phyloP scores from a whole-genome alignment of 2,888 invertebrate species.

The Tetanocera ferruginea region DNA sequence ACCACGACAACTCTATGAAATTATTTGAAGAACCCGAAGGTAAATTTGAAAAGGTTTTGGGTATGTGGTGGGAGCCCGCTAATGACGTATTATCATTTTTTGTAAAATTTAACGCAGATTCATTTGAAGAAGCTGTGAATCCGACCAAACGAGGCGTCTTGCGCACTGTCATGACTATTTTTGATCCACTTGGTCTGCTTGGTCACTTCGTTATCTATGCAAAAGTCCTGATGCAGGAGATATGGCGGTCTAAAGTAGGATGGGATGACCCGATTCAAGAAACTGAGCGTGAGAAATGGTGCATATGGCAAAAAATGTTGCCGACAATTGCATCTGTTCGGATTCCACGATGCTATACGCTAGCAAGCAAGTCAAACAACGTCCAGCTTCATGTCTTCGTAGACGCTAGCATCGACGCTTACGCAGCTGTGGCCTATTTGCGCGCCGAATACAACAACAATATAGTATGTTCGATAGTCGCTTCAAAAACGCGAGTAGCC shows the following conservation, averaged over 20 bases:
- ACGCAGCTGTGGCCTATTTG: constrained; percentile 20
- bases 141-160: constrained; percentile 44
- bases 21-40: constrained; percentile 51
- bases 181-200: constrained; percentile 18
- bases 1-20: constrained; percentile 33
- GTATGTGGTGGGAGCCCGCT: no score
- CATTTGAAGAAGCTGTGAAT: neutral
- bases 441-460: neutral
- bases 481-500: constrained; percentile 32
- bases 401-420: constrained; percentile 14
- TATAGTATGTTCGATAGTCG: no score
- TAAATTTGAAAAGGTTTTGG: no score
- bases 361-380: no score
- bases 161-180: constrained; percentile 29
- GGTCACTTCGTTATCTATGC: constrained; percentile 29
- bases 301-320: constrained; percentile 5
- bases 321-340: no score
- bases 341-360: no score
- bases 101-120: no score
- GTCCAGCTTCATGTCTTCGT: no score
- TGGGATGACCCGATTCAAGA: constrained; percentile 32
- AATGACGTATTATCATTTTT: no score
- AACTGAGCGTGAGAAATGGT: constrained; percentile 28
- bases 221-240: no score
- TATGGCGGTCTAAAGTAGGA: no score